Base-by-base conservation (phyloP, 1,140 invertebrate genomes). In the Cepaea nemoralis region DNA sequence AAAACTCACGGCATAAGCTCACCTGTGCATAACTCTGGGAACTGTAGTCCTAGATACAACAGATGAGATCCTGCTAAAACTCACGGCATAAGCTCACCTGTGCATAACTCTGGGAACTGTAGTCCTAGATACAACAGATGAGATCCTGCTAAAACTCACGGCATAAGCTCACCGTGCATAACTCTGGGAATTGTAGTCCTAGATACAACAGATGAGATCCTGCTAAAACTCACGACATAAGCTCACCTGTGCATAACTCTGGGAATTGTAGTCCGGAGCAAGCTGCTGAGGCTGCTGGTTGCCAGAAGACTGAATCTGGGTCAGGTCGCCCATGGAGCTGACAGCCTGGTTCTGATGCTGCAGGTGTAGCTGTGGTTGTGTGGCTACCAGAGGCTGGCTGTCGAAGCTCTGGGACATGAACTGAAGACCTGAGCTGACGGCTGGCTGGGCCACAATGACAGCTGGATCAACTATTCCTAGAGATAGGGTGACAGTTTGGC, bases 401-500 rank as follows among this genome's bases (percentile, higher is more conserved):
- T 55, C 50, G 22, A 22, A 55, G 19, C 50, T 55, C 55, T 55
- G 66, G 8, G 77, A 77, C 12, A 77, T 77, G 31, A 77, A 77
- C 24, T 48, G 77, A 45, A 79, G 40, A 69, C 77, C 14, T 1
- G 24, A 45, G 82, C 27, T 6, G 37, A 39, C 50, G 48, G 50
- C 81, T 66, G 83, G 82, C 75, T 82, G 86, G 42, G 90, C 90
- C 67, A 89, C 90, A 1, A 92, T 90, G 35, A 92, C 90, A 42
- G 91, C 91, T 24, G 91, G 91, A 83, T 92, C 91, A 85, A 91
- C 89, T 66, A 33, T 14, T 55, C 50, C 50, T 19, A 24, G 35
- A 74, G 71, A 10, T 55, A 24, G n/a, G 22, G 22, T 55, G 50
- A 55, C 3, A 19, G 50, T n/a, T n/a, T n/a, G n/a, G n/a, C n/a